Percentiles rank a stretch among this genome's conserved stretches.
Evolutionary conservation across 2,113 vertebrate genomes (phyloP).

Genomic region (Monarcha castaneiventris): DNA sequence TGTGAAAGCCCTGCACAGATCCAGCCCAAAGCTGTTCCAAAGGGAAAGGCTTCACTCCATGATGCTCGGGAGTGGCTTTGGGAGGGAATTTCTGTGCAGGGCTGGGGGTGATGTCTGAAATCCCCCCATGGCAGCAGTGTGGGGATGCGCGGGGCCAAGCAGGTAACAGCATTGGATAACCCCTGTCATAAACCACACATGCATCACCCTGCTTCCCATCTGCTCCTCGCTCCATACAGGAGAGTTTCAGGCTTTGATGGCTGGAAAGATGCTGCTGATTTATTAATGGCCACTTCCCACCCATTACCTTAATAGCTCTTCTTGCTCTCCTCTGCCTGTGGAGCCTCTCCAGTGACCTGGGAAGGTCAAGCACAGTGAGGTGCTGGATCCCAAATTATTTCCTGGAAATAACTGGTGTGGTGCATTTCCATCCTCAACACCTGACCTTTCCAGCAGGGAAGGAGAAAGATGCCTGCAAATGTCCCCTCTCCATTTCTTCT

Average conservation of each 20-base stretch:
- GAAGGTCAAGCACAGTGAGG: neutral
- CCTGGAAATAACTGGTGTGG: neutral
- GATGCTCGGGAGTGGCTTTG: neutral
- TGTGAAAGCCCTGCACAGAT: neutral
- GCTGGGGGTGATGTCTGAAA: neutral
- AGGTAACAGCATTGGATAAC: neutral
- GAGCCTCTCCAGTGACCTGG: neutral
- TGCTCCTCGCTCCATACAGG: rapidly evolving
- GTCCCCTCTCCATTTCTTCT: neutral
- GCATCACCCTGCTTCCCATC: neutral
- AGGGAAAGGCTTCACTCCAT: rapidly evolving
- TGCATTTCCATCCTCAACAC: neutral
- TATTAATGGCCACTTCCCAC: constrained; percentile 56
- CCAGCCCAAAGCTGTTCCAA: neutral
- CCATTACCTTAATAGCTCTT: constrained; percentile 25
- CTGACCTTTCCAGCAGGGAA: neutral
- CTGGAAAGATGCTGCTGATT: constrained; percentile 34
- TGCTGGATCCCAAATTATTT: neutral
- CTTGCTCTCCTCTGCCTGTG: rapidly evolving
- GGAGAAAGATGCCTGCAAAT: neutral
- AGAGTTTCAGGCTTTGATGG: neutral
- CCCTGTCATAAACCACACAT: neutral
- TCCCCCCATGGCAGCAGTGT: neutral
- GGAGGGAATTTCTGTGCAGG: neutral
- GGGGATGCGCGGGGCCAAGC: neutral